Evolutionary conservation across 2,113 vertebrate genomes (phyloP).

Genomic region (Strigops habroptila): DNA sequence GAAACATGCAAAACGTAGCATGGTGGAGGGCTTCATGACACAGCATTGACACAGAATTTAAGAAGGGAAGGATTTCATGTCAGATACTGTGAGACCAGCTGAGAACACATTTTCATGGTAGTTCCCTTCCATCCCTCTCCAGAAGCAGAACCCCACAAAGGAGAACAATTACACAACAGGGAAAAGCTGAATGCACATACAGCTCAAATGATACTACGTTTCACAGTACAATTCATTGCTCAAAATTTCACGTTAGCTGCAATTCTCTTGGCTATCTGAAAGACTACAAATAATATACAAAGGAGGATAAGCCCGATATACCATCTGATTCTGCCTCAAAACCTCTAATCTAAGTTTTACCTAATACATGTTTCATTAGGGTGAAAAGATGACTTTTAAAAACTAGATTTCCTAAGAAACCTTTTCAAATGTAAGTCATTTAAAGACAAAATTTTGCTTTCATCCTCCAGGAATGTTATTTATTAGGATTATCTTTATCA

Average conservation of each 20-base stretch:
- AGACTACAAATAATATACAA: fast-evolving
- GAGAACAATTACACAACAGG: neutral
- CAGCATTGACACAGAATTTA: neutral
- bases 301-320: neutral
- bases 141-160: neutral
- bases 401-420: neutral
- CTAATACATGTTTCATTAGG: neutral
- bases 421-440: neutral
- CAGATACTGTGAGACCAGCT: neutral
- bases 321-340: neutral
- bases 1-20: fast-evolving
- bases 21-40: neutral
- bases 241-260: fast-evolving
- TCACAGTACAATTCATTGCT: neutral
- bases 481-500: neutral
- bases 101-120: fast-evolving
- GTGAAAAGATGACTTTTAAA: neutral
- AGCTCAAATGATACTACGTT: fast-evolving
- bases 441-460: neutral
- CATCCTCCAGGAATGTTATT: neutral
- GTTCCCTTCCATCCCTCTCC: neutral
- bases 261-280: neutral
- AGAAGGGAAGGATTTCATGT: neutral
- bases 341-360: neutral
- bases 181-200: fast-evolving